Base-by-base conservation (phyloP, 2,797 vertebrate genomes). In the Catostomus latipinnis region DNA sequence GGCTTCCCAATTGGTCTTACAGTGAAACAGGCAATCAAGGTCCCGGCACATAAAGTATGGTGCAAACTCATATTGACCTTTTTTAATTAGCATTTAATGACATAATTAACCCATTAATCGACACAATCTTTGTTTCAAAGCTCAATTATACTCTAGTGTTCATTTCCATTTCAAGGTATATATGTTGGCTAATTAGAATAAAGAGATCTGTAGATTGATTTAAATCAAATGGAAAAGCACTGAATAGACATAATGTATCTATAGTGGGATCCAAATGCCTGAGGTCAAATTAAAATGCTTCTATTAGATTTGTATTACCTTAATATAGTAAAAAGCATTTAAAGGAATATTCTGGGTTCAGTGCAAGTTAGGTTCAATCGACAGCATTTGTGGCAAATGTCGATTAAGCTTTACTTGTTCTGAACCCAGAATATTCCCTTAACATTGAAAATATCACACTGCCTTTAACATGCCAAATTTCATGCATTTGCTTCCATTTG, bases 101-200 rank as follows among this genome's bases (percentile, higher is more conserved):
- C 50, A 78, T 78, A 46, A 71, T 78, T 78, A 71, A 78, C 76
- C 14, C 68, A 63, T 63, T 78, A n/a, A 78, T 63, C 67, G 69
- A 53, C 48, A 46, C 6, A 13, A 78, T 71, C 58, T 71, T 62
- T 63, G 54, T 62, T 78, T 60, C 22, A 54, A 62, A 53, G 49
- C 48, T 18, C 68, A 71, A 53, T 62, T 71, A 62, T 70, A 61
- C 48, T 62, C 67, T 57, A 6, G 53, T 52, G 70, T 71, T 12
- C 63, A 46, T 46, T 78, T 54, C 11, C 34, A 22, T 71, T 78
- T 10, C 34, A 13, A 6, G 49, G 34, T 34, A 22, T 63, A 46
- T 56, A 54, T 54, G 34, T 56, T 48, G 3, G 14, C 8, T 71
- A 71, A 71, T 48, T 49, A 71, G 58, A 71, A 71, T 22, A 46